Evolutionary conservation across 2,797 vertebrate genomes (phyloP), one percentile per base, ranked within the genome.

Genomic region (Rhodeus uyekii): DNA sequence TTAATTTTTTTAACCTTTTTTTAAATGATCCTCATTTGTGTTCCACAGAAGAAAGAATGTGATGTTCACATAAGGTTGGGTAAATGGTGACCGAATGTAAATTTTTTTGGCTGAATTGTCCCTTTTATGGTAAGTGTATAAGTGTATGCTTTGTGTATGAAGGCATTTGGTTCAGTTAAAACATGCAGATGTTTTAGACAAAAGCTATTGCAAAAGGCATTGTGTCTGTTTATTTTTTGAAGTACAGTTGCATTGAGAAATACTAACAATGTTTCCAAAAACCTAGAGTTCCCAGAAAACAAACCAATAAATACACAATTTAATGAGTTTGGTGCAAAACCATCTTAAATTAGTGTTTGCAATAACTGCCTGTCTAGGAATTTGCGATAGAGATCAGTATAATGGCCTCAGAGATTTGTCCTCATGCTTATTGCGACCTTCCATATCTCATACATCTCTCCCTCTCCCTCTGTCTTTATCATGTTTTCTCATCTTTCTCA

Each of bases 301-400:
- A 71, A 81, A 64, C 6, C 58, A 81, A 74, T 81, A 81, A 75
- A 55, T 42, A 75, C 46, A 75, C 7, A 55, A 55, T 74, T 27
- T 27, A 75, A 67, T 55, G 68, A 58, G 58, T 53, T 38, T 24
- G 12, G 10, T 24, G 29, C 68, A 63, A 32, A 81, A 42, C 3
- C 12, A n/a, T 64, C 48, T 53, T 48, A 39, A 61, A 65, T 53
- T 12, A 22, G 1, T 50, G 44, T 38, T 81, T 50, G 27, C 34
- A 77, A 64, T 65, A 77, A 48, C 5, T 18, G 22, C 12, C 8
- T n/a, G 6, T 63, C 10, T 50, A 58, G 19, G 34, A 74, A 58
- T 74, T 14, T 38, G 13, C 39, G 50, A 78, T 24, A 38, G 29
- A 78, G 29, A 36, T 65, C 10, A 44, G 48, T 14, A 67, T n/a